A percentile compares a stretch with the other conserved stretches of the same genome.
Evolutionary conservation across 2,113 vertebrate genomes (phyloP).

Genomic region (Megaceryle maxima): DNA sequence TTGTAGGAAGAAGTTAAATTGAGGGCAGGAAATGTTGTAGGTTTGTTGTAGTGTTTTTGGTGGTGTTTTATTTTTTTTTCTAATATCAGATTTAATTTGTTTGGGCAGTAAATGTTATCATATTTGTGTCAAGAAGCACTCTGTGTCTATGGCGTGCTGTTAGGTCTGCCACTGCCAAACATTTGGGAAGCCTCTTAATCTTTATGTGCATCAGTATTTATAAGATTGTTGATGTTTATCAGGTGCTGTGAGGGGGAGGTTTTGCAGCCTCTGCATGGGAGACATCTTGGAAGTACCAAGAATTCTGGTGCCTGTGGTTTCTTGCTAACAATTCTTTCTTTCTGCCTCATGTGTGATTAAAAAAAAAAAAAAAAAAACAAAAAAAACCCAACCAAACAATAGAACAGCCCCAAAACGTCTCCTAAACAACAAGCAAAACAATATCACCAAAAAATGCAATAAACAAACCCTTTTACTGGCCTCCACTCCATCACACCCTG

Average conservation of each 20-base stretch:
- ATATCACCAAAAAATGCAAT: background rate
- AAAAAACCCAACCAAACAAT: too few species aligned
- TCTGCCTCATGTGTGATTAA: slow-evolving; percentile 50
- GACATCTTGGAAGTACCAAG: background rate
- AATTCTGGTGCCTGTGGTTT: background rate
- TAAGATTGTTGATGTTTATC: background rate
- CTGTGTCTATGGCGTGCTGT: background rate
- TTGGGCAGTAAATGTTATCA: slow-evolving; percentile 19
- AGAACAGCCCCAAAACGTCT: background rate
- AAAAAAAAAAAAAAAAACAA: background rate
- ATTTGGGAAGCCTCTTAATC: background rate
- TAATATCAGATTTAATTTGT: slow-evolving; percentile 30
- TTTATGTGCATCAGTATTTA: background rate
- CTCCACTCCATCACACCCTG: slow-evolving; percentile 50
- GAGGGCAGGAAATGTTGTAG: background rate
- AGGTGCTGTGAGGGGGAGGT: background rate
- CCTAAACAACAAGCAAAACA: slow-evolving; percentile 51
- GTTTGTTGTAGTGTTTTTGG: background rate
- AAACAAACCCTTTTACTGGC: slow-evolving; percentile 60
- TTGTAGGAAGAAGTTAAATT: background rate
- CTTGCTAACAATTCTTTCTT: slow-evolving; percentile 25
- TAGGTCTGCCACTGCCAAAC: background rate
- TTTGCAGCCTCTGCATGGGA: background rate
- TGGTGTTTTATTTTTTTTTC: background rate
- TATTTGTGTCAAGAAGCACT: background rate